Percentiles rank a stretch among this genome's conserved stretches.
Evolutionary conservation across 2,797 vertebrate species (phyloP).

Genomic region (Novumbra hubbsi): DNA sequence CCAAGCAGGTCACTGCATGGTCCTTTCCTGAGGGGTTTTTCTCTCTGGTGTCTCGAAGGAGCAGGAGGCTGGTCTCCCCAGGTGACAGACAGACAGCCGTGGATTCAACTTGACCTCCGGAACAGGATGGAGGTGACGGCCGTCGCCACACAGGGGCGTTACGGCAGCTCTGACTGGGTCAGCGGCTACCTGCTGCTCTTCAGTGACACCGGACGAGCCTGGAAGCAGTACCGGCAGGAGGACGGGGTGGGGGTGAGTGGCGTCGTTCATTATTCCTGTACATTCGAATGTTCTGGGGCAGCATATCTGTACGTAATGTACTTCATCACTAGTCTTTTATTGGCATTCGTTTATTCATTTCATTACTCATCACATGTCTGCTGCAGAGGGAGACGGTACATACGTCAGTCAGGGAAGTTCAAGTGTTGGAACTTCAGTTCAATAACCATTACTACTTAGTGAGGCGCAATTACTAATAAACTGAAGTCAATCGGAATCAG

Average conservation of each 20-base stretch:
- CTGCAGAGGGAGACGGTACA: no score
- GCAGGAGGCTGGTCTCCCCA: constrained; percentile 92
- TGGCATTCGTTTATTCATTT: no score
- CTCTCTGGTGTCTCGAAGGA: constrained; percentile 67
- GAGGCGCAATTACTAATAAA: neutral
- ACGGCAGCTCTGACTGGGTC: constrained; percentile 93
- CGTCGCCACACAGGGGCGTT: constrained; percentile 89
- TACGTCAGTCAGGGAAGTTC: no score
- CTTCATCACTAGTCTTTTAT: no score
- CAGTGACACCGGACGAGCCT: constrained; percentile 90
- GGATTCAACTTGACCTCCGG: constrained; percentile 93
- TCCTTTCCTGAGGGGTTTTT: neutral
- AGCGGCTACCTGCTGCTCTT: constrained; percentile 87
- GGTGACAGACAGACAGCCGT: constrained; percentile 83
- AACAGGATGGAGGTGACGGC: constrained; percentile 90
- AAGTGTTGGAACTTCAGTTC: neutral
- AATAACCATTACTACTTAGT: constrained; percentile 8
- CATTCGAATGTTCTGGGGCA: neutral
- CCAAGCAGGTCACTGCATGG: neutral
- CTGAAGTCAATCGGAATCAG: constrained; percentile 1
- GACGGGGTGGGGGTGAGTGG: constrained; percentile 75
- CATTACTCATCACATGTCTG: no score
- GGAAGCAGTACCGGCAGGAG: constrained; percentile 90
- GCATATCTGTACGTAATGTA: no score
- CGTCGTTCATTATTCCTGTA: neutral